Percentiles rank a stretch among this genome's conserved stretches.
Evolutionary conservation across 2,888 invertebrate genomes (phyloP).

Genomic region (Chrysodeixis includens): DNA sequence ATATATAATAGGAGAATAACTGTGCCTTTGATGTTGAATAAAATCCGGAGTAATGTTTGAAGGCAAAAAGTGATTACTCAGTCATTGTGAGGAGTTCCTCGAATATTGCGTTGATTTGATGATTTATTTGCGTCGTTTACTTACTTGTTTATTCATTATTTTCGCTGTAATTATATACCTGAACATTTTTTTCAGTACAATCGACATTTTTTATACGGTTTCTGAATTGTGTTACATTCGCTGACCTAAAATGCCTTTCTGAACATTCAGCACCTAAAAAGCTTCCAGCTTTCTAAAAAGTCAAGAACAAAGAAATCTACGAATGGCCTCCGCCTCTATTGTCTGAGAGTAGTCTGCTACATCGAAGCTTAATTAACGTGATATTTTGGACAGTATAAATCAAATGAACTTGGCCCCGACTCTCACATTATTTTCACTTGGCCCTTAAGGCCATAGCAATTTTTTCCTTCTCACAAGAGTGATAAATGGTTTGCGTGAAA

Average conservation of each 20-base stretch:
- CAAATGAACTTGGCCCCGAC: conserved; percentile 68
- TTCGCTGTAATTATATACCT: too few relatives aligned
- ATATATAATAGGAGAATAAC: conserved; percentile 51
- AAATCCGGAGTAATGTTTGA: conserved; percentile 32
- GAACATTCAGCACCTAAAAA: neutral
- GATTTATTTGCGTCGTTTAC: conserved; percentile 18
- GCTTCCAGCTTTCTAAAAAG: neutral
- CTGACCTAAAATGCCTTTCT: neutral
- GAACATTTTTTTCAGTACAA: too few relatives aligned
- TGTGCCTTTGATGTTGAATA: conserved; percentile 49
- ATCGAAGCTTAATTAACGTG: conserved; percentile 71
- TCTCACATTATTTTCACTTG: conserved; percentile 74
- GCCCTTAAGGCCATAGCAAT: conserved; percentile 73
- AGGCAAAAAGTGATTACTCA: conserved; percentile 37
- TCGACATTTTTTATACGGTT: too few relatives aligned
- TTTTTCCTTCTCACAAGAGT: conserved; percentile 76
- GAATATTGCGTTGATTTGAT: conserved; percentile 41
- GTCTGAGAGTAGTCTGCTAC: conserved; percentile 38
- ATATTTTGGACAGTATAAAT: conserved; percentile 70
- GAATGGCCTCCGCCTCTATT: conserved; percentile 22
- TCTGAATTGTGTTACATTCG: too few relatives aligned
- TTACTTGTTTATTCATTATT: conserved; percentile 11
- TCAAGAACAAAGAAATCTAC: conserved; percentile 24
- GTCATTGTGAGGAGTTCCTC: conserved; percentile 30
- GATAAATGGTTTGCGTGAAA: conserved; percentile 79